Evolutionary conservation across 2,888 invertebrate genomes (phyloP), one percentile per base, ranked within the genome.

Genomic region (Drosophila parthenogenetica): DNA sequence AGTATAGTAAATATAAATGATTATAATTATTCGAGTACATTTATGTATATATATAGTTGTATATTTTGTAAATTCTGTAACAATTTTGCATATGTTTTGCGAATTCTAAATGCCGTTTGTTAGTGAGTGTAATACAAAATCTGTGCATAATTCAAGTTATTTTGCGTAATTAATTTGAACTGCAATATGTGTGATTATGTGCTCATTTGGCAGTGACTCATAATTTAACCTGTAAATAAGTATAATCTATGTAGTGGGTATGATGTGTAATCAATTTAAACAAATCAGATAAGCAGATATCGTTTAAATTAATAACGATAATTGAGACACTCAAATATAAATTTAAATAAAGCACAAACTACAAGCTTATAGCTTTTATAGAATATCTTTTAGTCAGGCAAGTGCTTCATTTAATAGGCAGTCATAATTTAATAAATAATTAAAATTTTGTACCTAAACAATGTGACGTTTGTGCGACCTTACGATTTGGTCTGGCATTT

Each of bases 131-230:
- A 35, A 14, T 43, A 60, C 46, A 40, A 68, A 78, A 80, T 71
- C 70, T 73, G 66, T 73, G 71, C 86, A 85, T 86, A 82, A 78
- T 83, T 82, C 59, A 78, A 82, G 69, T 71, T 64, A 71, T 80
- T 71, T 78, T 68, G 69, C 46, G 43, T 72, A 73, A 85, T 83
- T 80, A 80, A 76, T 72, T 46, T 61, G 65, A 51, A 64, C 73
- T 73, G 74, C 50, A 63, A 73, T 72, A 70, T 66, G 64, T 58
- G 60, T 57, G 58, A 43, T 49, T 61, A 64, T 60, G 66, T 66
- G 60, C 48, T 29, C 48, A 62, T 62, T 70, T 51, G 51, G 25
- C 46, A 35, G 57, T 43, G 17, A 43, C 14, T 51, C 45, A 55
- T 51, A 25, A 68, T 37, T 73, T 45, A 43, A 32, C 32, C 43